Evolutionary conservation across 2,797 vertebrate species (phyloP), one percentile per base, ranked within the genome.

Genomic region (Intellagama lesueurii): DNA sequence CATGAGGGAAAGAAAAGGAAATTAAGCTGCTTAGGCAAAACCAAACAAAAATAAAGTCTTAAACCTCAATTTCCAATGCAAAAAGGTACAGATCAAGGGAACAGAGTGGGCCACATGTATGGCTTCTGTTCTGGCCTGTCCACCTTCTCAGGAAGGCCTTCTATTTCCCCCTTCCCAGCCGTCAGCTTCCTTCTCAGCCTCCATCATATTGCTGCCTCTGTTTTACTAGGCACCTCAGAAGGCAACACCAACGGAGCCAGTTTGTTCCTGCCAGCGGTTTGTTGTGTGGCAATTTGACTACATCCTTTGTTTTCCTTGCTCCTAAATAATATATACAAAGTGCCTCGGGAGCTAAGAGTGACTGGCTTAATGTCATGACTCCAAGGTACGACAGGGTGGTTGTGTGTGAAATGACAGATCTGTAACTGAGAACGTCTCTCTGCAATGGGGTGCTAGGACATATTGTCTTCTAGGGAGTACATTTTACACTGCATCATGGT

Each of bases 401-500:
- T 86, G 44, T 32, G 28, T 47, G 14, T 47, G 47, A 69, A 81
- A 85, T 32, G 56, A 56, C 11, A 44, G 19, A n/a, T 77, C 47
- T 78, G 40, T 49, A 64, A 83, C 72, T 64, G 80, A 72, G 28
- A 72, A 26, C 44, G 5, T 70, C 78, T 73, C 82, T 64, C 56
- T 82, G 66, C 60, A 44, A 47, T 16, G 64, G 30, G 72, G 49
- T 52, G 30, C 84, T 88, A 72, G 94, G 92, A 87, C 90, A 76
- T 1, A 87, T 92, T 93, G 90, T 86, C 90, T 94, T 92, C 0
- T 79, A 49, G 87, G 79, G 64, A 94, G 79, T 90, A 3, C 90
- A 40, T 93, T 85, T 94, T 92, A 92, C 89, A 94, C 90, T 93
- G 94, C 91, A 66, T 44, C 47, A 95, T 88, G 11, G 88, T 96